phyloP scores from a whole-genome alignment of 1,140 invertebrate genomes.

The Arion vulgaris region DNA sequence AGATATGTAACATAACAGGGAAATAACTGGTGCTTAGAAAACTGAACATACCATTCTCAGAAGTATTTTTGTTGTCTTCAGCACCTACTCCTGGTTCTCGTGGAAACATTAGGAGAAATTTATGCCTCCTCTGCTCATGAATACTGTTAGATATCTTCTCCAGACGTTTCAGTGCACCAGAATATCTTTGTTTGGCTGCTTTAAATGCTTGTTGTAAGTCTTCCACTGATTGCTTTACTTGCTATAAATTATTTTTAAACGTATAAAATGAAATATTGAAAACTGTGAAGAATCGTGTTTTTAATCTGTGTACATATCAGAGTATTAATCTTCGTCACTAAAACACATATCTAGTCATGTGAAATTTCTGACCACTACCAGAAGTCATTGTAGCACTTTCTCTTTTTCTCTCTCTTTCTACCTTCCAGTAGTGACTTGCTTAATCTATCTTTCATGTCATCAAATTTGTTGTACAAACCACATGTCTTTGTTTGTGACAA shows the following conservation, averaged over 20 bases:
- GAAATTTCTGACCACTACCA: no score
- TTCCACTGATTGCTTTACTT: conserved; percentile 72
- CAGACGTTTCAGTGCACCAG: conserved; percentile 72
- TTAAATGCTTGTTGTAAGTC: conserved; percentile 73
- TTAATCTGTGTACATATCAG: no score
- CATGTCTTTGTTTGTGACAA: no score
- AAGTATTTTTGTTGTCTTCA: conserved; percentile 72
- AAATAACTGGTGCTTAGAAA: background rate
- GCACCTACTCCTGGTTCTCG: conserved; percentile 92
- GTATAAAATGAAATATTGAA: background rate
- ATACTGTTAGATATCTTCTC: conserved; percentile 78
- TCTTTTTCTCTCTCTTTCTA: no score
- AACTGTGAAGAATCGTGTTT: background rate
- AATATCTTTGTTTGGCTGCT: conserved; percentile 73
- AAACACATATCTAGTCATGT: no score
- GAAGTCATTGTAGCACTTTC: no score
- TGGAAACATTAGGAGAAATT: conserved; percentile 75
- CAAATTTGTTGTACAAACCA: no score
- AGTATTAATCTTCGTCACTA: no score
- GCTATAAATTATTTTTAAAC: conserved; percentile 49
- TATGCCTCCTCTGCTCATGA: conserved; percentile 57
- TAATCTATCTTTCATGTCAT: no score
- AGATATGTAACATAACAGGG: no score
- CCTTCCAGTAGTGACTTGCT: no score
- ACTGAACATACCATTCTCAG: background rate